Evolutionary conservation across 2,888 invertebrate genomes (phyloP), one percentile per base, ranked within the genome.

Genomic region (Drosophila trichaetosa): DNA sequence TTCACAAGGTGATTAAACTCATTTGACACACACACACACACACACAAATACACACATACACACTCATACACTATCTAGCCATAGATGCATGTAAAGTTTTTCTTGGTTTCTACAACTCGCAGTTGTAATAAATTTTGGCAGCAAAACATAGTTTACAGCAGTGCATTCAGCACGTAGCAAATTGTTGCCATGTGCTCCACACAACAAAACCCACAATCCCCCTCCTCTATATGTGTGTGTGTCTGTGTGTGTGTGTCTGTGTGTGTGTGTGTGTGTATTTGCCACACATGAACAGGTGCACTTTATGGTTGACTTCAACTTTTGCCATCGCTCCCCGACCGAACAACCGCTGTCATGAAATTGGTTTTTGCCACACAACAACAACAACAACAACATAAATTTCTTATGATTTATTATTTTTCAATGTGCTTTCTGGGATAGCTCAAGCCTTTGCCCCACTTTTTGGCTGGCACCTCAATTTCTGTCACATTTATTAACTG

Each of bases 1-100:
- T 82, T 79, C 60, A 66, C 72, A 89, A 89, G 85, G 89, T 85
- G 90, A 87, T 85, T 85, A 89, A 85, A 85, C 84, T 87, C 89
- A 89, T 90, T 90, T 84, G 76, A 49, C 69, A 13, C 63, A 69
- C 56, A 29, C 16, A 27, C 48, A n/a, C n/a, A 24, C 18, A 21
- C 24, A 21, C 46, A 24, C 46, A 27, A 10, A 49, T 18, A 10
- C 10, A 18, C 10, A 27, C 24, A 16, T 1, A 33, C 48, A 51
- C 29, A 11, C 51, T 18, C 2, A 48, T 10, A 49, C 18, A 49
- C 29, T 13, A 68, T 51, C 27, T 42, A 24, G 36, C 53, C 40
- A 33, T 40, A 61, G 38, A 53, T 60, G 11, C 38, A 51, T 54
- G 42, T 58, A 57, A 73, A 79, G 60, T 61, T 34, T 62, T 68